Base-by-base conservation (phyloP, 2,797 vertebrate genomes). In the Okamejei kenojei region DNA sequence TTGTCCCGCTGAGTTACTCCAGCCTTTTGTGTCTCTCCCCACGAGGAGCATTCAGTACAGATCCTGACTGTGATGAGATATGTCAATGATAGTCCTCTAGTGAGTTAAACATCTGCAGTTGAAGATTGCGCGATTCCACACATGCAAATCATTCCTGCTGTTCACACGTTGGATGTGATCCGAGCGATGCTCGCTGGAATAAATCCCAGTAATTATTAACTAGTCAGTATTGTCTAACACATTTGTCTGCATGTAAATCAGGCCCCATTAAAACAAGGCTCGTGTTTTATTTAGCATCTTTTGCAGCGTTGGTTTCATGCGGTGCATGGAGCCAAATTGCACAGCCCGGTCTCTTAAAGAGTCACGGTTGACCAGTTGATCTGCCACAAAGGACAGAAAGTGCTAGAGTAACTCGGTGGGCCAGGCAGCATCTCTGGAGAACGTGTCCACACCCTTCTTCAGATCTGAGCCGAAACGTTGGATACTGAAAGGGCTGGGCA, bases 61-160 rank as follows among this genome's bases (percentile, higher is more conserved):
- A 7, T 81, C 35, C 79, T 81, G 77, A 10, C 23, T 19, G 68
- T 17, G 38, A 17, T 74, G 68, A 35, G 54, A 38, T 29, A 54
- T 76, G 38, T 76, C 90, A 76, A 32, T 73, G 45, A 7, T 71
- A 76, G 23, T 23, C 15, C 90, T 58, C 45, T 54, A n/a, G 38
- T 11, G 11, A 13, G 38, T 74, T 74, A 92, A n/a, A n/a, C 19
- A 58, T 74, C 9, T 91, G 7, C 21, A 91, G 11, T 91, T 74
- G 71, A 90, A 90, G 10, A 35, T 10, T 61, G 26, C 5, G 54
- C 10, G n/a, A 58, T 4, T 29, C 76, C 71, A 92, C 71, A 76
- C 26, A 54, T 92, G 35, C 54, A 54, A 91, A 91, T 74, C 73
- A 91, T 91, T 91, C 90, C 90, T 91, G 71, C 71, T 23, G 45